Evolutionary conservation across 2,113 vertebrate genomes (phyloP).

Genomic region (Dicaeum eximium): DNA sequence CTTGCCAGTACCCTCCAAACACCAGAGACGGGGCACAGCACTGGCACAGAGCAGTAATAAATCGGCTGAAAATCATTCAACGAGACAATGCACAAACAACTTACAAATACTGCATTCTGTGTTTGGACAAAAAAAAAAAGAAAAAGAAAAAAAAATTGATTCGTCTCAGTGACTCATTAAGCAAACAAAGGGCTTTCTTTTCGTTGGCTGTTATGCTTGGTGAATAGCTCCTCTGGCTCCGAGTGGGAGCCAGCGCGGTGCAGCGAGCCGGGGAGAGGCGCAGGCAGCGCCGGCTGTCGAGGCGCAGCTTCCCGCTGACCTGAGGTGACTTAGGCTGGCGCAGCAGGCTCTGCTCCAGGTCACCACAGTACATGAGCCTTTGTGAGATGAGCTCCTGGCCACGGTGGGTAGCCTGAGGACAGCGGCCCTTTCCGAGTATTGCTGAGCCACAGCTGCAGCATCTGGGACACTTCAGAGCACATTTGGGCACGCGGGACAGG

Average conservation of each 20-base stretch:
- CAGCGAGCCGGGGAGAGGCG: rapidly evolving
- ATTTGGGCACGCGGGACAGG: neutral
- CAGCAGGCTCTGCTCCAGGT: neutral
- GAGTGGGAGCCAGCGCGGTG: rapidly evolving
- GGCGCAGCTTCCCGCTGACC: neutral
- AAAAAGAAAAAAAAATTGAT: neutral
- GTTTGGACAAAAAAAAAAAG: neutral
- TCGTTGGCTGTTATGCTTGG: neutral
- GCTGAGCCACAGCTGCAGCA: neutral
- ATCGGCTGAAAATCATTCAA: neutral
- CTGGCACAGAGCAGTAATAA: neutral
- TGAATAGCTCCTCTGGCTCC: neutral
- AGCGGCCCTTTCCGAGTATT: neutral
- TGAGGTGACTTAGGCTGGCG: neutral
- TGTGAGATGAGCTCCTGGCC: neutral
- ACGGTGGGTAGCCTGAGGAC: neutral
- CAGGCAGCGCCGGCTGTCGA: neutral
- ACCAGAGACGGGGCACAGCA: neutral
- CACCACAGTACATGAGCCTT: neutral
- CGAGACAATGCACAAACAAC: neutral
- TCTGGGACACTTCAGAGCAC: neutral
- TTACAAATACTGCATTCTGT: neutral
- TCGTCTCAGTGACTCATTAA: neutral
- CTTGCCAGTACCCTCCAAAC: neutral
- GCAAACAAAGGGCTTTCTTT: conserved; percentile 23